Conservation (phyloP, 2,888 invertebrate genomes). For the Chamaedrilus cognettii region DNA sequence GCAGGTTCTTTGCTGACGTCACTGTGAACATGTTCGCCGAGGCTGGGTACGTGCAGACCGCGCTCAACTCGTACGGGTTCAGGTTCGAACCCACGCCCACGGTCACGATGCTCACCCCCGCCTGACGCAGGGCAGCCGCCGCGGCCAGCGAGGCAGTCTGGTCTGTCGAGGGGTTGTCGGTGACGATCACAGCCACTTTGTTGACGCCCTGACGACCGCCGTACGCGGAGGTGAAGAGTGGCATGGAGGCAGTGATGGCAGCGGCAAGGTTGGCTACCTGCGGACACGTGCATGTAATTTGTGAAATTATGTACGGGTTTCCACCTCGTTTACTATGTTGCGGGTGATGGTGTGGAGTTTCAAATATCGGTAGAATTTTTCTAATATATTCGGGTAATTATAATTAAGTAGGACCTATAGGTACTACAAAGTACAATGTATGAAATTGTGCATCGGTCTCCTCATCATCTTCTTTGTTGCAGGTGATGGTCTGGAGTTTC, state of each 20-base stretch:
- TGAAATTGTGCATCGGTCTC: too few relatives aligned
- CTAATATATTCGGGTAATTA: too few relatives aligned
- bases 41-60: slow-evolving; percentile 28
- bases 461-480: too few relatives aligned
- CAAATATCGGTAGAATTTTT: too few relatives aligned
- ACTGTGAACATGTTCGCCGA: slow-evolving; percentile 23
- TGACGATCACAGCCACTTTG: slow-evolving; percentile 27
- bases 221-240: slow-evolving; percentile 14
- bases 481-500: too few relatives aligned
- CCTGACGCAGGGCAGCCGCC: slow-evolving; percentile 17
- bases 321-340: too few relatives aligned
- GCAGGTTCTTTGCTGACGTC: slow-evolving; percentile 19
- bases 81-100: slow-evolving; percentile 32
- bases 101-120: slow-evolving; percentile 24
- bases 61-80: slow-evolving; percentile 26
- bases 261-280: too few relatives aligned
- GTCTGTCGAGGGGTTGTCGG: slow-evolving; percentile 20
- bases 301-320: too few relatives aligned
- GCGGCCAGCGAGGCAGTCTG: slow-evolving; percentile 9
- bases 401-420: too few relatives aligned
- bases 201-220: slow-evolving; percentile 31
- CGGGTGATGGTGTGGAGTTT: too few relatives aligned
- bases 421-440: too few relatives aligned
- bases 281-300: too few relatives aligned
- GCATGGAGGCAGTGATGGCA: slow-evolving; percentile 33